Evolutionary conservation across 2,888 invertebrate species (phyloP), one percentile per base, ranked within the genome.

Genomic region (Mesodorylaimus sp.): DNA sequence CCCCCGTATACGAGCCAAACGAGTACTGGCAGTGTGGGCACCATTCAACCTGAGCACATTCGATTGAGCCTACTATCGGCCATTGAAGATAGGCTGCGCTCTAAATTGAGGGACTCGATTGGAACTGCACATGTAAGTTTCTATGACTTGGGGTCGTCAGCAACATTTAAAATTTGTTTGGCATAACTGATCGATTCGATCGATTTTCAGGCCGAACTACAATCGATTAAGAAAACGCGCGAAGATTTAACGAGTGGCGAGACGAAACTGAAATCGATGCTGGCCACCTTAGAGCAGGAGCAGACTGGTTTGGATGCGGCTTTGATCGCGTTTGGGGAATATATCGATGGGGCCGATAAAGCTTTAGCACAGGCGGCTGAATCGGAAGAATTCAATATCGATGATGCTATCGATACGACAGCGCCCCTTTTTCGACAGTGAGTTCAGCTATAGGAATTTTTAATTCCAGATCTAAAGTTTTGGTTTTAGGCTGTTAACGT

Each of bases 31-130:
- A 38, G 54, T 53, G 51, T 47, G 21, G 83, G 83, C 23, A 86
- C 86, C n/a, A 87, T 89, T 51, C 83, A 88, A 45, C 87, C 91
- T 60, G 88, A 91, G 65, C 89, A 93, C 66, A 85, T 97, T 55
- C 79, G 84, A 64, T 86, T 83, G 26, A 95, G 93, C 1, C 72
- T 97, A 24, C 70, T 91, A 21, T 87, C 89, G 50, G 95, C 93
- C 25, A 84, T 95, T 1, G 87, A 91, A 68, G 93, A 97, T 66
- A 91, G 89, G 70, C 69, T 97, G 56, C 76, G 81, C 59, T 73
- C 87, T 54, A 77, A 84, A 55, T 76, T 95, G 58, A 79, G 81
- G 59, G 93, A 95, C 63, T 82, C 83, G 61, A 81, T 84, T 54
- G 83, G 83, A 59, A 87, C 88, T 66, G 79, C 82, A 54, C 83